Evolutionary conservation across 2,888 invertebrate species (phyloP).

Genomic region (Yponomeuta plumbellus): DNA sequence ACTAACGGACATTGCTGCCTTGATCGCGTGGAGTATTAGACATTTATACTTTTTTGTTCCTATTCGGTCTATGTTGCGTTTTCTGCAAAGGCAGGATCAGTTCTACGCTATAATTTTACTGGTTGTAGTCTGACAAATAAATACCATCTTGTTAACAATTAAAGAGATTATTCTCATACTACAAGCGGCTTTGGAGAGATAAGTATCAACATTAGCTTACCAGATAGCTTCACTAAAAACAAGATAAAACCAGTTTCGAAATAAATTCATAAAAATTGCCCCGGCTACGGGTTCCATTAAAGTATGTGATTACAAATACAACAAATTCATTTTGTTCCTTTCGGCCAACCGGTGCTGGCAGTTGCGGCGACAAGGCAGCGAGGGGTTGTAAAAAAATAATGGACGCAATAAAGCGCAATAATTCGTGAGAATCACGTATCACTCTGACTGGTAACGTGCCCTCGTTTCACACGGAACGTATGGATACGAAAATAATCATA

Average conservation of each 20-base stretch:
- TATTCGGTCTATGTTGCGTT: not conserved
- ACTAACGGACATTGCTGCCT: not conserved
- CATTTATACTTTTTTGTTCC: not conserved
- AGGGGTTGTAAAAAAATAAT: conserved; percentile 38
- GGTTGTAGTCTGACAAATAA: not conserved
- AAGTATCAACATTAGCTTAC: not conserved
- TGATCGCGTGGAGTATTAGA: not conserved
- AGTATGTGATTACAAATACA: not conserved
- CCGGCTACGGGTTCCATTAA: not conserved
- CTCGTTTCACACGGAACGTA: conserved; percentile 38
- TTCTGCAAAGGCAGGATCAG: not conserved
- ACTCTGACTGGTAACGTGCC: conserved; percentile 35
- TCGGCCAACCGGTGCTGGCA: not conserved
- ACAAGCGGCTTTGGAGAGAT: not conserved
- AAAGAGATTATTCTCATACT: not conserved
- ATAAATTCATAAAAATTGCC: not conserved
- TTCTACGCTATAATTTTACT: not conserved
- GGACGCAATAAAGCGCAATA: conserved; percentile 44
- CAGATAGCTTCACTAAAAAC: not conserved
- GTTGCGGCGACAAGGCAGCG: not conserved
- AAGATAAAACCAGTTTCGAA: not conserved
- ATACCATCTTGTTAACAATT: not conserved
- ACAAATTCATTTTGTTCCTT: not conserved
- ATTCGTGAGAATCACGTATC: conserved; percentile 26
- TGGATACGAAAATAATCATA: conserved; percentile 29